A percentile compares a stretch with the other conserved stretches of the same genome.
These are phyloP conservation scores for Drosophila neocordata DNA, from an alignment of 1,140 invertebrate species.

Conservation along the genomic window DNA sequence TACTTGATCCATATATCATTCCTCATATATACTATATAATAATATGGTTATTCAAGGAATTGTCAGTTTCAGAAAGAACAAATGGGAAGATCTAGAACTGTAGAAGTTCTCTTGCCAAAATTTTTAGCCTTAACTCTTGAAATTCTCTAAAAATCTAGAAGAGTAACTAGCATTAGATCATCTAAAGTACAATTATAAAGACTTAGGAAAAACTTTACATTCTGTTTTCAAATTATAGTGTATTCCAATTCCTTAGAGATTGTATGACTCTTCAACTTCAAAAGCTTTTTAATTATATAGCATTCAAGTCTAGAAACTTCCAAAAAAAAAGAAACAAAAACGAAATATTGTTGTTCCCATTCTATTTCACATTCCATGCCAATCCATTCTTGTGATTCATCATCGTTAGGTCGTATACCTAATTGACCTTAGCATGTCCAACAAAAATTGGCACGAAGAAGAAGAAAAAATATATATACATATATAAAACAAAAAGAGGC, in stretches of 20 bases:
- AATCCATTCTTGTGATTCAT: constrained; percentile 8
- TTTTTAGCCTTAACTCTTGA: no score
- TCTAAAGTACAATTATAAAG: no score
- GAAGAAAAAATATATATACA: constrained; percentile 10
- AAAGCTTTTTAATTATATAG: constrained; percentile 1
- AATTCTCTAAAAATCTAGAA: no score
- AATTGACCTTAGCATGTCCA: constrained; percentile 2
- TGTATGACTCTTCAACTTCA: not conserved
- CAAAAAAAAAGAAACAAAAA: not conserved
- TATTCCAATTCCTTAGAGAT: not conserved
- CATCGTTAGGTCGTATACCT: constrained; percentile 4
- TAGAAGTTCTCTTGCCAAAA: no score
- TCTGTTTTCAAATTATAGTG: not conserved
- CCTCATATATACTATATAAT: no score
- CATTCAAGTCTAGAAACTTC: not conserved
- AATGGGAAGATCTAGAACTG: no score
- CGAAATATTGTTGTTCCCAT: constrained; percentile 2
- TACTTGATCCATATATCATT: no score
- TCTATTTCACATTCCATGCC: constrained; percentile 4
- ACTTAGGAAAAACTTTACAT: no score
- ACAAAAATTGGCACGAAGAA: constrained; percentile 46
- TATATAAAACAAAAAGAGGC: not conserved
- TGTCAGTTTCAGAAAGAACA: no score
- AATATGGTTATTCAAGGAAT: no score
- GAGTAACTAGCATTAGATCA: no score